phyloP scores from a whole-genome alignment of 1,140 invertebrate species.

The Thaumatotibia leucotreta region DNA sequence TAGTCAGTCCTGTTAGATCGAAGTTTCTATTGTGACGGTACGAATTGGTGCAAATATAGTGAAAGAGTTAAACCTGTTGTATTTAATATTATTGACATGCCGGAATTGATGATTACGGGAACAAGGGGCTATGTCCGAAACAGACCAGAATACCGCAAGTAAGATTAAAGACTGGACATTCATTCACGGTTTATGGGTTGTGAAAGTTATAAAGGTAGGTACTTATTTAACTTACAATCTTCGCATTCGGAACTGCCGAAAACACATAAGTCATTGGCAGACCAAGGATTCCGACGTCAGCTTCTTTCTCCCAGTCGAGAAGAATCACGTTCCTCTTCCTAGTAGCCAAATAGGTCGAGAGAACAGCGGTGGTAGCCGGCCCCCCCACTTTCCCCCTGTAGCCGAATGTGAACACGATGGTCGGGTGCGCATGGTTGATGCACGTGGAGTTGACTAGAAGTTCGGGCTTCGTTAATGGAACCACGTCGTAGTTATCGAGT shows the following conservation, averaged over 20 bases:
- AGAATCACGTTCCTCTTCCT: constrained; percentile 58
- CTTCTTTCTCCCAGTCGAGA: constrained; percentile 61
- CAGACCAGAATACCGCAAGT: too few species aligned
- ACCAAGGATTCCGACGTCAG: constrained; percentile 43
- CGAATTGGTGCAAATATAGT: too few species aligned
- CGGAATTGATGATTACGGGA: too few species aligned
- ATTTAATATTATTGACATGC: too few species aligned
- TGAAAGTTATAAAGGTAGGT: not conserved
- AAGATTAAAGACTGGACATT: too few species aligned
- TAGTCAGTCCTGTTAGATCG: too few species aligned
- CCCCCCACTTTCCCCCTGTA: constrained; percentile 46
- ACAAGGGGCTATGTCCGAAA: too few species aligned
- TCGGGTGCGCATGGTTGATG: constrained; percentile 38
- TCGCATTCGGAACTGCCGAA: constrained; percentile 52
- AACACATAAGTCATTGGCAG: constrained; percentile 49
- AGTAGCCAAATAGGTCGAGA: constrained; percentile 42
- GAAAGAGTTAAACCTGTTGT: too few species aligned
- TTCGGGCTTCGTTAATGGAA: constrained; percentile 34
- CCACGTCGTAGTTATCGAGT: constrained; percentile 32
- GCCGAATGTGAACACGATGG: constrained; percentile 56
- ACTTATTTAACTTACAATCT: constrained; percentile 34
- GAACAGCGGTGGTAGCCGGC: constrained; percentile 50
- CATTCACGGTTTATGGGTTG: too few species aligned
- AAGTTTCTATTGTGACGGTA: too few species aligned
- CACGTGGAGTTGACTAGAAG: constrained; percentile 33